Evolutionary conservation across 2,888 invertebrate species (phyloP), one percentile per base, ranked within the genome.

Genomic region (Chaetogeoica ovagalla): DNA sequence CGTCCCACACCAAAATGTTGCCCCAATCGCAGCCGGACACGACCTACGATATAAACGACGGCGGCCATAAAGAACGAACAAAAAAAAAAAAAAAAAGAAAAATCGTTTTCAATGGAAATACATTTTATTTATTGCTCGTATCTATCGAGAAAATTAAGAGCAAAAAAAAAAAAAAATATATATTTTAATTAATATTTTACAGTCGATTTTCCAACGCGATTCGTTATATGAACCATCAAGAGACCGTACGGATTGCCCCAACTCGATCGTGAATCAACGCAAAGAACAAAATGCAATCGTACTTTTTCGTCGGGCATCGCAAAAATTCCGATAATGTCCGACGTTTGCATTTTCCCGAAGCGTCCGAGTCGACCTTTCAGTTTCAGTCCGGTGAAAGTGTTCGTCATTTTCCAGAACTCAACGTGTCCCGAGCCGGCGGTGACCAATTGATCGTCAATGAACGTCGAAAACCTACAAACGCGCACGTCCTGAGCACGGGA

Each of bases 351-450:
- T 87, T 94, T 94, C 1, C 96, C 96, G 86, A 96, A 97, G 85
- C 94, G 89, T 0, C 96, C 96, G n/a, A 94, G 86, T 84, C 93
- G 91, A 1, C 95, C 95, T 86, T 95, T 92, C 13, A 97, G 87
- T 86, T 97, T 97, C 0, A 96, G 87, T 0, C 96, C 96, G 0
- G 96, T 97, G 85, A 96, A 97, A 0, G 97, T 96, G 83, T 89
- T 86, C 0, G 93, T 92, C 93, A 96, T 96, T 88, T 94, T 96
- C 96, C 96, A 97, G 87, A 95, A 95, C 86, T 95, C 95, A 43
- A 94, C 91, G 84, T 95, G 94, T 0, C 77, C 70, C 19, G 63
- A 71, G 11, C 77, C 95, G 84, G 92, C 90, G 5, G 95, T 91
- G 5, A 92, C 92, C 59, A 97, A 88, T 83, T 93, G 91, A 13